phyloP scores from a whole-genome alignment of 2,888 invertebrate genomes.

The Synergus itoensis region DNA sequence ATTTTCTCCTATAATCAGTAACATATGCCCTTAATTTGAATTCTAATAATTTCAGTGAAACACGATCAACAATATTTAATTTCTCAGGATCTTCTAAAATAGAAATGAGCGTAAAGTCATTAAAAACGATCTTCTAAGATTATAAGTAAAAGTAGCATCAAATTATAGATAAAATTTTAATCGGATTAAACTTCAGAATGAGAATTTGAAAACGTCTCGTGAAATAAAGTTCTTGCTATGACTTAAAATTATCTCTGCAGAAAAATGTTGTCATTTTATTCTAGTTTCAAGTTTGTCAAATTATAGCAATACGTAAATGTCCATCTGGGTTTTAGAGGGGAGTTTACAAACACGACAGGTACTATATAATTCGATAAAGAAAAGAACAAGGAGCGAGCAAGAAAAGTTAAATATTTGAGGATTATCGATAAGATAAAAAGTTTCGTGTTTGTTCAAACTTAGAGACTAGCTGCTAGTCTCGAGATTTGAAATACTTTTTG shows the following conservation, averaged over 20 bases:
- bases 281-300: background rate
- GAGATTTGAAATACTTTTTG: background rate
- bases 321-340: background rate
- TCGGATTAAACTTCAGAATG: slow-evolving; percentile 1
- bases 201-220: background rate
- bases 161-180: background rate
- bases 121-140: background rate
- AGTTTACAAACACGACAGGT: background rate
- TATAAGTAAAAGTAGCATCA: background rate
- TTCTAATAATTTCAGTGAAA: background rate
- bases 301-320: background rate
- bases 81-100: background rate
- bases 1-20: too few species aligned
- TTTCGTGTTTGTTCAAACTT: background rate
- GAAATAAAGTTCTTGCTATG: background rate
- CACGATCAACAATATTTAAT: background rate
- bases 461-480: background rate
- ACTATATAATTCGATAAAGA: background rate
- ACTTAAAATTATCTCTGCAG: background rate
- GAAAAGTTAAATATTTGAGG: slow-evolving; percentile 1
- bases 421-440: background rate
- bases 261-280: background rate
- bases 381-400: background rate
- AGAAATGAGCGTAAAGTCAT: background rate
- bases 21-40: background rate